These are phyloP conservation scores for Pseudomyrmex cubaensis DNA, from an alignment of 1,140 invertebrate species.

Conservation along the genomic window DNA sequence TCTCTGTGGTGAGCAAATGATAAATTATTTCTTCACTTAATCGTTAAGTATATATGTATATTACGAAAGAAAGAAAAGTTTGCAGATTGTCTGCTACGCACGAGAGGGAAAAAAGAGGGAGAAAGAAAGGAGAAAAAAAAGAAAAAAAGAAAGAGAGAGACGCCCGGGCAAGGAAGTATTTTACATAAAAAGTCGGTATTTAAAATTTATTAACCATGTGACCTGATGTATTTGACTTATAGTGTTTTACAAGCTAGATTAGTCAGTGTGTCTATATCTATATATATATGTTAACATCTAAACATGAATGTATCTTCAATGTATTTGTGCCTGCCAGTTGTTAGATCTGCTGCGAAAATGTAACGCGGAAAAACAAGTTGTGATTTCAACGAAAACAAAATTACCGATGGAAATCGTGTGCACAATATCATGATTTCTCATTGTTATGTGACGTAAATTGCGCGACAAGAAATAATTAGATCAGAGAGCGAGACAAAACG, in stretches of 20 bases:
- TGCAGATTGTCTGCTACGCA: constrained; percentile 47
- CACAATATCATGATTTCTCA: constrained; percentile 14
- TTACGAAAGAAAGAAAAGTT: constrained; percentile 63
- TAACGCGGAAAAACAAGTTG: not conserved
- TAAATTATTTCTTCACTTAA: constrained; percentile 72
- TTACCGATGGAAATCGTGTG: not conserved
- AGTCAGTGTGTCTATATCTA: constrained; percentile 68
- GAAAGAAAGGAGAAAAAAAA: no score
- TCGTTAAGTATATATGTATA: constrained; percentile 46
- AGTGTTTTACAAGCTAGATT: constrained; percentile 73
- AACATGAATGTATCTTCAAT: constrained; percentile 68
- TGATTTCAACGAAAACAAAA: constrained; percentile 3
- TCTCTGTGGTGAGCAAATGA: constrained; percentile 51
- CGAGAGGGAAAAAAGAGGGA: not conserved
- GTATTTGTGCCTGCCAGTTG: constrained; percentile 75
- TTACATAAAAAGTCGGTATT: constrained; percentile 73
- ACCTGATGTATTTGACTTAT: constrained; percentile 76
- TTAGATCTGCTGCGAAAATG: constrained; percentile 42
- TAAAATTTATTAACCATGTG: constrained; percentile 75
- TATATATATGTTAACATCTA: constrained; percentile 70
- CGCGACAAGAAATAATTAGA: constrained; percentile 8
- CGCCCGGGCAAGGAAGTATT: constrained; percentile 54
- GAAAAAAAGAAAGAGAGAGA: no score
- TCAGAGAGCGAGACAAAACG: not conserved
- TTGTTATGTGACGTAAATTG: not conserved